Base-by-base conservation (phyloP, 1,140 invertebrate species). In the Coenobita brevimanus region DNA sequence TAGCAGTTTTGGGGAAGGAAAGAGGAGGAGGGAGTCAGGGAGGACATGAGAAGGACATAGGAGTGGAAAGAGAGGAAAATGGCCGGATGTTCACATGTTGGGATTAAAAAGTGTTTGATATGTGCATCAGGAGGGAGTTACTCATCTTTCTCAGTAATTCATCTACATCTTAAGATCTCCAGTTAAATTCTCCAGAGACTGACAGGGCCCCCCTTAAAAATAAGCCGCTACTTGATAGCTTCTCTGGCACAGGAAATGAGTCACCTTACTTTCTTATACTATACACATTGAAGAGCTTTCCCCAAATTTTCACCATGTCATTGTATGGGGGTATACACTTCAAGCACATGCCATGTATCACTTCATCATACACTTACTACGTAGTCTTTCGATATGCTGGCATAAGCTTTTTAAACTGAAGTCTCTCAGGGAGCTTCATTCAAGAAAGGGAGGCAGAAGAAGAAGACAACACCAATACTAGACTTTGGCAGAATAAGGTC, bases 401-500 rank as follows among this genome's bases (percentile, higher is more conserved):
- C 86, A 64, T 78, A 82, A 82, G 86, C 81, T 76, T 36, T 57
- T 69, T 64, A 82, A 88, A 81, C 85, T 6, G 46, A 6, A 88
- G 54, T 88, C 80, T 82, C 67, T 54, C 43, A 87, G 84, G 80
- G 79, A 73, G 76, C 79, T 82, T 8, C 46, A 17, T 50, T 17
- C 46, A 50, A 50, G 46, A 8, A 50, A 17, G 46, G 46, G 46
- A 50, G 46, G 75, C 86, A 88, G 69, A 87, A 79, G 86, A 79
- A 75, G 82, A 88, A 79, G 86, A 82, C 86, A 88, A 88, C 86
- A 88, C 86, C 86, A 88, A 88, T 88, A 88, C 86, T 88, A 88
- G 86, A 88, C 86, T 88, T 88, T 88, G 86, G 86, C 86, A 82
- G 86, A 88, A 88, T 88, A 88, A 82, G 86, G 86, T 82, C 80